phyloP scores from a whole-genome alignment of 1,140 invertebrate genomes.

The Zaprionus ornatus region DNA sequence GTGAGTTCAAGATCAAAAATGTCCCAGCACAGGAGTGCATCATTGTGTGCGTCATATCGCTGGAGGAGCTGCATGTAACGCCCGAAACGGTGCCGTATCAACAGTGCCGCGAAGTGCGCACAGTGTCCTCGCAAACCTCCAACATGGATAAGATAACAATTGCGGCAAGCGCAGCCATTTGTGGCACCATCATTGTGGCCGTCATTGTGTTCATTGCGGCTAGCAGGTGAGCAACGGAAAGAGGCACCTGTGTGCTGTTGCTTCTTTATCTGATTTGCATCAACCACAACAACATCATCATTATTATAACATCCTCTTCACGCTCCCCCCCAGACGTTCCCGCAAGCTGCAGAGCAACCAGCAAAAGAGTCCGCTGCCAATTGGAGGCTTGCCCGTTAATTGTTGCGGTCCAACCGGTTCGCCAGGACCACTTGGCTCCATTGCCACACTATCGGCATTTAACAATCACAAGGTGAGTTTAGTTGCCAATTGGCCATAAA shows the following conservation, averaged over 20 bases:
- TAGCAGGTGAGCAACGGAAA: slow-evolving; percentile 85
- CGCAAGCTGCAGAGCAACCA: slow-evolving; percentile 91
- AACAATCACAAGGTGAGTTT: slow-evolving; percentile 89
- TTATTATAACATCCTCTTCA: slow-evolving; percentile 9
- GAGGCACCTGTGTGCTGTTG: background rate
- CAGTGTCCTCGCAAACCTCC: slow-evolving; percentile 90
- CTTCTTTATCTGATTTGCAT: slow-evolving; percentile 29
- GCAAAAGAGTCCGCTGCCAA: slow-evolving; percentile 88
- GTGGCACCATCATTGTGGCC: slow-evolving; percentile 94
- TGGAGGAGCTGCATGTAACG: slow-evolving; percentile 93
- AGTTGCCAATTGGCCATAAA: slow-evolving; percentile 60
- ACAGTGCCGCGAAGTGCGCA: slow-evolving; percentile 95
- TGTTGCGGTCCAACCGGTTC: slow-evolving; percentile 91
- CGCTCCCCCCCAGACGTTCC: slow-evolving; percentile 85
- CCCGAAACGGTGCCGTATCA: slow-evolving; percentile 93
- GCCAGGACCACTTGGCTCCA: slow-evolving; percentile 91
- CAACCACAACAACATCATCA: slow-evolving; percentile 36
- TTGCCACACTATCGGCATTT: slow-evolving; percentile 91
- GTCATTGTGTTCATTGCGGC: slow-evolving; percentile 94
- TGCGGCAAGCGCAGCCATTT: slow-evolving; percentile 95
- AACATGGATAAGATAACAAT: slow-evolving; percentile 98
- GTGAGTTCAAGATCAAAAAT: slow-evolving; percentile 96
- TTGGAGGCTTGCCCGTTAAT: slow-evolving; percentile 88
- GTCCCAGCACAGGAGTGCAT: slow-evolving; percentile 96
- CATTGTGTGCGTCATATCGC: slow-evolving; percentile 94